Evolutionary conservation across 2,113 vertebrate genomes (phyloP), one percentile per base, ranked within the genome.

Genomic region (Antennarius striatus): DNA sequence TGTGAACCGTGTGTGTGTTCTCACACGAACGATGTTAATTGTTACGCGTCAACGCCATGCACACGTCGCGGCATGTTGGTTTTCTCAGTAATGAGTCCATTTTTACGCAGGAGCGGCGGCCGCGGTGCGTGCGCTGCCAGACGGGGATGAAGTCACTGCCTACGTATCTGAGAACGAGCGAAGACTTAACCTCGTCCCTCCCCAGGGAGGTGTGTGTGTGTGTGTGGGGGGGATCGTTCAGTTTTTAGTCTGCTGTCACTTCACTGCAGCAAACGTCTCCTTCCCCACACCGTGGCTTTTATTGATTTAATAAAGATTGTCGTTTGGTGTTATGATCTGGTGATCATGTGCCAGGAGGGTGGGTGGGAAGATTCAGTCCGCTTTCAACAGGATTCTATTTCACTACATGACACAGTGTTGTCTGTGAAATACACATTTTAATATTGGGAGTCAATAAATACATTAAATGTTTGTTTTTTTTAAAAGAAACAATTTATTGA

Each of bases 71-170:
- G 52, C 52, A 10, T 36, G 10, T 63, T 49, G 6, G 53, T 71
- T 75, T 76, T 82, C 69, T 79, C 54, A 52, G 30, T 53, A 69
- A 77, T 40, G 15, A 15, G 64, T 84, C 75, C 86, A 80, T 73
- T 64, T 46, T 80, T 59, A 17, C 28, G 56, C 55, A 62, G 68
- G n/a, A 78, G 65, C 82, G 78, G 68, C 76, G 57, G 70, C 69
- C 56, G 6, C 66, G 57, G 75, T 81, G 86, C 80, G 80, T 82
- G 80, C 80, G 8, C 65, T 62, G 83, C 80, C 77, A 74, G 77
- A 83, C 59, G 73, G 82, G 70, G 49, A 77, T 86, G 87, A 89
- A 88, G 90, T 90, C 89, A 89, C 86, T 67, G 81, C 84, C 85
- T 74, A 86, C 89, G 86, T 82, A 60, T 76, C 73, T 53, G 73